phyloP scores from a whole-genome alignment of 2,888 invertebrate species.

The Napeogenes sylphis region DNA sequence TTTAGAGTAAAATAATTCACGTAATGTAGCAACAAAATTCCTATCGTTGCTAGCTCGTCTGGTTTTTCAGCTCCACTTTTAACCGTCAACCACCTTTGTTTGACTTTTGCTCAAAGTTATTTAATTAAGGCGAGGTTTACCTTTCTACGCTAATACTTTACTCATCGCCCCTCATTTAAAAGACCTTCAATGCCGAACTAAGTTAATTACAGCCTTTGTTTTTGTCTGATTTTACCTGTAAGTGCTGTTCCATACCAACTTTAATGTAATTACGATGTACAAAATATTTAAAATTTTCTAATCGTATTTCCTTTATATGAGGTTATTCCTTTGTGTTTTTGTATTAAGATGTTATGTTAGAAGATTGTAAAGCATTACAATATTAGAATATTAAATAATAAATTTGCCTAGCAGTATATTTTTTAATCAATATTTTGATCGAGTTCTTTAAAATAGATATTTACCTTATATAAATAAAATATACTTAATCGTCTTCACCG shows the following conservation, averaged over 20 bases:
- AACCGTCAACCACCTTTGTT: conserved; percentile 29
- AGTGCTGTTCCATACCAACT: not conserved
- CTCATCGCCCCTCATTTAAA: conserved; percentile 31
- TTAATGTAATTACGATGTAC: not conserved
- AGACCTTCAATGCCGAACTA: conserved; percentile 26
- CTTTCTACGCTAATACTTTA: conserved; percentile 26
- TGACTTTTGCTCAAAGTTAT: conserved; percentile 35
- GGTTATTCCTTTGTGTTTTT: not conserved
- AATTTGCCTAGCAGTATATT: no score
- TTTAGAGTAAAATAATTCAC: conserved; percentile 9
- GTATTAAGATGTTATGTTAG: not conserved
- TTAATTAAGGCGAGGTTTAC: conserved; percentile 34
- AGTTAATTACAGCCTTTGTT: conserved; percentile 31
- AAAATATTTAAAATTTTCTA: not conserved
- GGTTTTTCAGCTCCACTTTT: conserved; percentile 15
- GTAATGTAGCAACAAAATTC: conserved; percentile 6
- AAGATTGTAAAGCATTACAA: no score
- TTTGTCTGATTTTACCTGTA: conserved; percentile 17
- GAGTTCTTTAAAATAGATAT: no score
- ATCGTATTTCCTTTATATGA: not conserved
- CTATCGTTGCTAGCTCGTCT: conserved; percentile 15
- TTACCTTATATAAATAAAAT: no score
- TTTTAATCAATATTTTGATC: no score
- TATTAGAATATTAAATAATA: no score
- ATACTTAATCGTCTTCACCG: no score